Conservation (phyloP, 2,113 vertebrate genomes). For the Ciconia boyciana region DNA sequence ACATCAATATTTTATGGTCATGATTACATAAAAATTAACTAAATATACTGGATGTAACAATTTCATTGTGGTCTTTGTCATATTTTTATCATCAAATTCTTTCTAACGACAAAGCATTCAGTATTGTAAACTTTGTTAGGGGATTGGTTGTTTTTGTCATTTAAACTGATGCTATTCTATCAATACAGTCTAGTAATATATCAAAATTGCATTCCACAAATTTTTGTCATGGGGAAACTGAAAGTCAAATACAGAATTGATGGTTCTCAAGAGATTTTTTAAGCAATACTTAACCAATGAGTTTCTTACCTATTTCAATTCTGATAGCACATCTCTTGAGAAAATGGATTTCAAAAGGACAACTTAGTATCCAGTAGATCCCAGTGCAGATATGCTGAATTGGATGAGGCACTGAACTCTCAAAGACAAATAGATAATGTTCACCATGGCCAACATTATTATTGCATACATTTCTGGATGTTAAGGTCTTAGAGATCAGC, state of each 20-base stretch:
- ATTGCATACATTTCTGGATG: background rate
- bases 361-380: background rate
- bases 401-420: background rate
- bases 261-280: background rate
- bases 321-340: background rate
- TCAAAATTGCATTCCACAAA: background rate
- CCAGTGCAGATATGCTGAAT: background rate
- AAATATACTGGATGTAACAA: background rate
- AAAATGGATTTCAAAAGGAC: background rate
- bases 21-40: background rate
- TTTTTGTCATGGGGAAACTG: background rate
- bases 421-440: background rate
- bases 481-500: background rate
- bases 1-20: background rate
- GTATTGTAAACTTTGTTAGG: background rate
- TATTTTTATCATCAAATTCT: background rate
- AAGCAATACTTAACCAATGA: background rate
- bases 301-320: background rate
- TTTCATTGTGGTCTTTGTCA: rapidly evolving
- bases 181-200: background rate
- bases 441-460: background rate
- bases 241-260: background rate
- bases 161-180: background rate
- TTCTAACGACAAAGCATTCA: background rate
- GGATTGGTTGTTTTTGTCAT: background rate